Conservation (phyloP, 1,140 invertebrate genomes). For the Drosophila murphyi region DNA sequence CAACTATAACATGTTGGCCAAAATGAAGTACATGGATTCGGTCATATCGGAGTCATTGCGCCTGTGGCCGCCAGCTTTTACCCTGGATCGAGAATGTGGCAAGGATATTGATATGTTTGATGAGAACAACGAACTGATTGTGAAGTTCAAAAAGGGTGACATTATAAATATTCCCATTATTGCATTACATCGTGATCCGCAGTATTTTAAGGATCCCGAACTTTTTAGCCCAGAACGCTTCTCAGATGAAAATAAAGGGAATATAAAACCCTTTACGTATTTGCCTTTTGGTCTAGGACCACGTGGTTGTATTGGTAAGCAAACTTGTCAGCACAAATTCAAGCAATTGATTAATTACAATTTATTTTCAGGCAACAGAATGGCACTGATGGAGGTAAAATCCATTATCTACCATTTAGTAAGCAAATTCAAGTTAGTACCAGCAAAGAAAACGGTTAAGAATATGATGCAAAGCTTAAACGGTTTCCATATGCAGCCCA, state of each 20-base stretch:
- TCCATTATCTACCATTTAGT: conserved; percentile 67
- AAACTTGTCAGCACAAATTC: background rate
- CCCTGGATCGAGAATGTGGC: conserved; percentile 84
- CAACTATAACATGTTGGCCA: conserved; percentile 85
- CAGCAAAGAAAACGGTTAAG: conserved; percentile 72
- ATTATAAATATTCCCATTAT: conserved; percentile 84
- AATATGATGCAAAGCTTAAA: conserved; percentile 65
- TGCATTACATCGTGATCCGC: conserved; percentile 85
- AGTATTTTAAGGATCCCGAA: conserved; percentile 86
- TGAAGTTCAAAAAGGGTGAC: conserved; percentile 80
- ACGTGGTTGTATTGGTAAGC: conserved; percentile 84
- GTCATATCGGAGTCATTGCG: conserved; percentile 86
- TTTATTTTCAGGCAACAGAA: conserved; percentile 78
- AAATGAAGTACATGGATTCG: conserved; percentile 88
- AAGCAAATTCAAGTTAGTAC: conserved; percentile 60
- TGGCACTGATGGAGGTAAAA: conserved; percentile 85
- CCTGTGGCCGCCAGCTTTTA: conserved; percentile 85
- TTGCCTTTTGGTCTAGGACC: conserved; percentile 85
- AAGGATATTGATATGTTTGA: conserved; percentile 68
- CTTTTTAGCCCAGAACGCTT: conserved; percentile 86
- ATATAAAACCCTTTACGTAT: conserved; percentile 66
- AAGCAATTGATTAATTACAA: background rate
- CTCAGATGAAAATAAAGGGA: conserved; percentile 82
- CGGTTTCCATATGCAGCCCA: conserved; percentile 42
- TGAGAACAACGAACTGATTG: conserved; percentile 39